Evolutionary conservation across 2,113 vertebrate species (phyloP), one percentile per base, ranked within the genome.

Genomic region (Semicossyphus pulcher): DNA sequence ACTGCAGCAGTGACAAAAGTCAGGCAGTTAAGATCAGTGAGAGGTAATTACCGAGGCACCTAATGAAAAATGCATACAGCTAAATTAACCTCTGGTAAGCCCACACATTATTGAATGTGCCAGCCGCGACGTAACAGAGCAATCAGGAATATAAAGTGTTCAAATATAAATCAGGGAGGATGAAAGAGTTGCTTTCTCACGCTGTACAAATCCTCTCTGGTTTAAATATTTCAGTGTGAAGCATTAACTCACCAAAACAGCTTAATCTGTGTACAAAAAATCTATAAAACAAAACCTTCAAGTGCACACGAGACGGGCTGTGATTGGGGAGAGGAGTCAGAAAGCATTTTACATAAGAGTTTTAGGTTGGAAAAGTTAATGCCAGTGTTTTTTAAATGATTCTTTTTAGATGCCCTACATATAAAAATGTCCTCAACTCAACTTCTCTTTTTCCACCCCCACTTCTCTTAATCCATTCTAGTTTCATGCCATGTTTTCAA

Each of bases 121-220:
- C 29, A 47, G 47, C 28, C 15, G 47, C 7, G 2, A 34, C 23
- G 37, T 45, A 20, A 25, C 9, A 70, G n/a, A 4, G 14, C 18
- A 59, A 54, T 63, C 31, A 54, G 57, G 45, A 69, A 31, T 37
- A 53, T 52, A 12, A 47, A 54, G 59, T 54, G 57, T 62, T 61
- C 11, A 26, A 62, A 48, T 47, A 51, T 58, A 31, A 56, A 75
- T 61, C 65, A 58, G 25, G 29, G 12, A 34, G 15, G 5, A 57
- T 45, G 11, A 57, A 45, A 48, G 28, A 21, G 16, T 34, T 67
- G 49, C 8, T 32, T 48, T 26, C 1, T 15, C 12, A 32, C 4
- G 18, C n/a, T 72, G n/a, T 48, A 23, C 29, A 37, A 36, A 59
- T n/a, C n/a, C n/a, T n/a, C n/a, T n/a, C n/a, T n/a, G n/a, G n/a